Percentiles rank a stretch among this genome's conserved stretches.
Evolutionary conservation across 1,140 invertebrate species (phyloP).

Genomic region (Drosophila malerkotliana): DNA sequence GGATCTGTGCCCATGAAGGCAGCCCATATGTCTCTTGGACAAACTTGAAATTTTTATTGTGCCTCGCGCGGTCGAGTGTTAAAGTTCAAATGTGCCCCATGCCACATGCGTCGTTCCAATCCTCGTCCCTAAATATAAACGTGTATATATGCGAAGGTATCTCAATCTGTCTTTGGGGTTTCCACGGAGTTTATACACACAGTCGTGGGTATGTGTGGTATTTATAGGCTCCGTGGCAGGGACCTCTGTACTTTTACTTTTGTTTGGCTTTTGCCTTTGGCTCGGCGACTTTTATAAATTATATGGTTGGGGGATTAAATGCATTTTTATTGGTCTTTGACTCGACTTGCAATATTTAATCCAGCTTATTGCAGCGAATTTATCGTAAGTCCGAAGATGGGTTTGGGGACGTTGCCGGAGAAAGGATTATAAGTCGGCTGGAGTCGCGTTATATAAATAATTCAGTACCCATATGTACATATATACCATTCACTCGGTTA

Average conservation of each 20-base stretch:
- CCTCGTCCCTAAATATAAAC: constrained; percentile 20
- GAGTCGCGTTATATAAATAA: constrained; percentile 26
- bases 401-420: constrained; percentile 11
- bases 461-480: constrained; percentile 2
- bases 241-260: constrained; percentile 72
- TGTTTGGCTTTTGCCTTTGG: constrained; percentile 52
- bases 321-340: constrained; percentile 71
- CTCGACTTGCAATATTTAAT: constrained; percentile 67
- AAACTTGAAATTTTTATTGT: constrained; percentile 80
- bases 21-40: constrained; percentile 56
- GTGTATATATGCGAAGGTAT: constrained; percentile 57
- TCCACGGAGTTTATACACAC: constrained; percentile 30
- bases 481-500: neutral
- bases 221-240: constrained; percentile 53
- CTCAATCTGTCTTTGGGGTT: constrained; percentile 68
- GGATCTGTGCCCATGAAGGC: constrained; percentile 61
- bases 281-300: constrained; percentile 57
- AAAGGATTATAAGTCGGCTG: constrained; percentile 33
- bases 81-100: constrained; percentile 76
- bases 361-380: constrained; percentile 32
- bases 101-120: constrained; percentile 61
- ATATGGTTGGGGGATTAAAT: constrained; percentile 60
- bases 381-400: constrained; percentile 41
- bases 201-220: constrained; percentile 23
- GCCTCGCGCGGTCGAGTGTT: constrained; percentile 65